Conservation (phyloP, 2,888 invertebrate genomes). For the Meiosimyza decipiens region DNA sequence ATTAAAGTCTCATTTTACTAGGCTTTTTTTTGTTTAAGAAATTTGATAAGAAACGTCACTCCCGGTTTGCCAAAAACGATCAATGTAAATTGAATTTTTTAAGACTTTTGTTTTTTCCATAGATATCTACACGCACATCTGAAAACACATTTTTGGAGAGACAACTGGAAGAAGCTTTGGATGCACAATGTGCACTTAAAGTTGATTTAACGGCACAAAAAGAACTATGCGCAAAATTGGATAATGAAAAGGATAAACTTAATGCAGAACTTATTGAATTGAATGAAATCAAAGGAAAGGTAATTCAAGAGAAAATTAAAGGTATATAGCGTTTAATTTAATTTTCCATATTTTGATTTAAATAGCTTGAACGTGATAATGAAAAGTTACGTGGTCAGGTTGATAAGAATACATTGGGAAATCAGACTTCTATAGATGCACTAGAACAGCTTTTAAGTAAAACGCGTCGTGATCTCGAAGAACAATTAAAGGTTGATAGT, state of each 20-base stretch:
- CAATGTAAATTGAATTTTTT: too few species aligned
- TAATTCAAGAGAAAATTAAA: slow-evolving; percentile 42
- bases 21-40: too few species aligned
- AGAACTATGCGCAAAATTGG: slow-evolving; percentile 73
- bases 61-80: too few species aligned
- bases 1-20: too few species aligned
- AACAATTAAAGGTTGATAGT: slow-evolving; percentile 56
- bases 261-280: slow-evolving; percentile 70
- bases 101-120: slow-evolving; percentile 6
- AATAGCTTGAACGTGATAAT: slow-evolving; percentile 69
- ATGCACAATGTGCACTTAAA: slow-evolving; percentile 72
- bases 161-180: slow-evolving; percentile 72
- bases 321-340: too few species aligned
- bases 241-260: slow-evolving; percentile 76
- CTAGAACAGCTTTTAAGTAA: slow-evolving; percentile 71
- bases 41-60: too few species aligned
- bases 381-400: slow-evolving; percentile 65
- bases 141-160: slow-evolving; percentile 74
- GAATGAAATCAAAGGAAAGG: slow-evolving; percentile 61
- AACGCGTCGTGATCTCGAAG: slow-evolving; percentile 71
- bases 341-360: background rate
- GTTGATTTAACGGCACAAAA: slow-evolving; percentile 72
- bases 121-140: slow-evolving; percentile 67
- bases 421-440: slow-evolving; percentile 68
- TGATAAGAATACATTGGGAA: slow-evolving; percentile 50